Base-by-base conservation (phyloP, 2,797 vertebrate genomes). In the Gymnothorax reevesii region DNA sequence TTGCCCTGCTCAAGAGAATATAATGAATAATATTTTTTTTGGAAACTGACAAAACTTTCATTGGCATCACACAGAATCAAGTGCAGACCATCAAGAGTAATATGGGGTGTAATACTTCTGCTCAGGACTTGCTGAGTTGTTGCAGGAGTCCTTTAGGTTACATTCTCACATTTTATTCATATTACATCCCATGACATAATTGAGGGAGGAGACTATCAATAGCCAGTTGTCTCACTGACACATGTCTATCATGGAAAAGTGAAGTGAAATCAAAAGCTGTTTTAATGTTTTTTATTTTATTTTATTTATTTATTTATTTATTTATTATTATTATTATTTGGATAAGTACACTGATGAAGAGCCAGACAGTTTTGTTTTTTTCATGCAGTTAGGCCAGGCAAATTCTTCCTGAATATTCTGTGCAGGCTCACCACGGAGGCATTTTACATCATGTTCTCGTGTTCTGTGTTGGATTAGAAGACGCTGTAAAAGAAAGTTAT, bases 361-460 rank as follows among this genome's bases (percentile, higher is more conserved):
- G 79, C 59, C n/a, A 60, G 71, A 79, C 20, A 49, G 25, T 57
- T 33, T 60, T 60, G 73, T 57, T 83, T 57, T 15, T 4, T 17
- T 20, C 86, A 86, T 85, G 87, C 73, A 77, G 49, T 85, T 73
- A 75, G 80, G 57, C 88, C 71, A 77, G 87, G 84, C 71, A 86
- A 88, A 77, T 86, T 54, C 22, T 66, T 85, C 84, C 77, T 79
- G 82, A 71, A 57, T 82, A 75, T 77, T 79, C 13, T 64, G 60
- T 57, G 20, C 22, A 54, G 69, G 84, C 86, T 57, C 82, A 88
- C 87, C 84, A 69, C n/a, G 85, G 71, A 22, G 9, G 52, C 79
- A 59, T 33, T 82, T 86, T 66, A 83, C 87, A 49, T 52, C 4
- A 49, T 52, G 52, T 77, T 20, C 42, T 52, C 4, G 4, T n/a